phyloP scores from a whole-genome alignment of 2,113 vertebrate genomes.

The Spea bombifrons region DNA sequence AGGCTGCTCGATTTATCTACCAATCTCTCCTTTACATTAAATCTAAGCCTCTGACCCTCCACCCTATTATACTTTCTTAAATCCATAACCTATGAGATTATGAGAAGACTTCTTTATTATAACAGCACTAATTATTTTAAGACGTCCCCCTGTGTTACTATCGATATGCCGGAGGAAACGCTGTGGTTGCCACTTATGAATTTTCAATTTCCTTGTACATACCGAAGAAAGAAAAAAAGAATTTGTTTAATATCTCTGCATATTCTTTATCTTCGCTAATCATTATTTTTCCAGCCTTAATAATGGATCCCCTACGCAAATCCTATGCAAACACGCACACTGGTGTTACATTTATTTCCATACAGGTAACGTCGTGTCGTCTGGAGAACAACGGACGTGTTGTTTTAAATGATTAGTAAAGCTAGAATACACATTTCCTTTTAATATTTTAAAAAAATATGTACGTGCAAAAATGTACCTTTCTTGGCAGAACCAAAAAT shows the following conservation, averaged over 20 bases:
- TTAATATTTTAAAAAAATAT: too few relatives aligned
- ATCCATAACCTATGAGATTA: too few relatives aligned
- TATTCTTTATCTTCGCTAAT: conserved; percentile 16
- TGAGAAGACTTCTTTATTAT: too few relatives aligned
- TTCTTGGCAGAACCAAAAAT: too few relatives aligned
- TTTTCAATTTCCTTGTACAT: not conserved
- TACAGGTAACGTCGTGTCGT: not conserved
- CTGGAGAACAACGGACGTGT: not conserved
- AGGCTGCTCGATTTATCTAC: too few relatives aligned
- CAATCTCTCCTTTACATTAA: too few relatives aligned
- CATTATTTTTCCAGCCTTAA: conserved; percentile 18
- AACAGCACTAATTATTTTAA: too few relatives aligned
- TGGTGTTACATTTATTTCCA: conserved; percentile 21
- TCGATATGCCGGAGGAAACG: not conserved
- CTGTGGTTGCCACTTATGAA: not conserved
- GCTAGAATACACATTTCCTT: too few relatives aligned
- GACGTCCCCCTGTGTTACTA: too few relatives aligned
- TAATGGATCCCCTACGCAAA: conserved; percentile 26
- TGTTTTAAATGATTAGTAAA: not conserved
- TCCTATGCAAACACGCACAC: conserved; percentile 25
- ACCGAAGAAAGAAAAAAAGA: not conserved
- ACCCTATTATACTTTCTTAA: too few relatives aligned
- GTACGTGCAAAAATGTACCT: too few relatives aligned
- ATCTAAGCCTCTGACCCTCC: too few relatives aligned
- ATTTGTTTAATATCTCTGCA: conserved; percentile 27